Percentiles rank a stretch among this genome's conserved stretches.
These are phyloP conservation scores for Erynnis tages DNA, from an alignment of 2,888 invertebrate genomes.

Conservation along the genomic window DNA sequence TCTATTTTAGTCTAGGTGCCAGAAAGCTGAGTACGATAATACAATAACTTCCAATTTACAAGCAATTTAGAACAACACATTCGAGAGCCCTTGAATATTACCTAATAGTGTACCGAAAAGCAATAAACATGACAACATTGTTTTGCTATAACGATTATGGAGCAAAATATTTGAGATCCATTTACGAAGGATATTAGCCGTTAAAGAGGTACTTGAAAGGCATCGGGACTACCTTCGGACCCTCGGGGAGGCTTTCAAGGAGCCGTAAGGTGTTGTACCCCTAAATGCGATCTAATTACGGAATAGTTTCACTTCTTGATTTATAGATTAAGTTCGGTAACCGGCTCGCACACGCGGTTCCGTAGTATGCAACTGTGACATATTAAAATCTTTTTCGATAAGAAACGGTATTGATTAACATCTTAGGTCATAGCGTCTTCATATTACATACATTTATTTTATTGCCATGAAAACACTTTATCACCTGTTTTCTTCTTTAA, in stretches of 20 bases:
- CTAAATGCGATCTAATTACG: slow-evolving; percentile 82
- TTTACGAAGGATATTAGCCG: slow-evolving; percentile 78
- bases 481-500: no score
- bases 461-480: no score
- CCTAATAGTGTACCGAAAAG: slow-evolving; percentile 44
- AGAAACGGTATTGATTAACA: slow-evolving; percentile 35
- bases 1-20: neutral
- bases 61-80: slow-evolving; percentile 28
- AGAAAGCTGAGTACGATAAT: neutral
- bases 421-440: neutral
- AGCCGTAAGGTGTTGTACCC: slow-evolving; percentile 75
- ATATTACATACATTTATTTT: no score
- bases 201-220: slow-evolving; percentile 80
- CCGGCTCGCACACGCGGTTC: slow-evolving; percentile 65
- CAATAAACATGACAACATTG: slow-evolving; percentile 70
- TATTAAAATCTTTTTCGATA: slow-evolving; percentile 62
- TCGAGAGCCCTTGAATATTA: slow-evolving; percentile 33
- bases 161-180: slow-evolving; percentile 76
- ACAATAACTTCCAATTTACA: slow-evolving; percentile 21
- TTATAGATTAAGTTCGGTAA: slow-evolving; percentile 78
- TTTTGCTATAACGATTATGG: slow-evolving; percentile 62
- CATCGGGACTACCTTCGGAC: slow-evolving; percentile 73
- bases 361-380: slow-evolving; percentile 58
- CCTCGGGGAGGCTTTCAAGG: slow-evolving; percentile 75
- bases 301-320: slow-evolving; percentile 82